Evolutionary conservation across 1,140 invertebrate genomes (phyloP).

Genomic region (Drosophila kepulauana): DNA sequence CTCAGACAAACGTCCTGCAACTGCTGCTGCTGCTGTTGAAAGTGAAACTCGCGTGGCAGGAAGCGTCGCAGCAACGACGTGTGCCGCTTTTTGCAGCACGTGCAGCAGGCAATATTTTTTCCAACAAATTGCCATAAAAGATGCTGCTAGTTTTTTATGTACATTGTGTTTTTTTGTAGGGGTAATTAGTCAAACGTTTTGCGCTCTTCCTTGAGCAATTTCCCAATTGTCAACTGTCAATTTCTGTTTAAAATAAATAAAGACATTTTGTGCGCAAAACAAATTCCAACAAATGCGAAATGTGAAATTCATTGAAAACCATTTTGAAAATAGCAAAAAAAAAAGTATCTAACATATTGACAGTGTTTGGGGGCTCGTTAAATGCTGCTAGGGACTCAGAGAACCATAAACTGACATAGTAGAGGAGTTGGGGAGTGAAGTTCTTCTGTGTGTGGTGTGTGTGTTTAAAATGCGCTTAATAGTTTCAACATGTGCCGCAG

Average conservation of each 20-base stretch:
- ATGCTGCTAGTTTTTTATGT: not conserved
- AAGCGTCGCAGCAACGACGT: conserved; percentile 30
- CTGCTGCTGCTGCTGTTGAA: conserved; percentile 57
- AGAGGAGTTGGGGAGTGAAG: conserved; percentile 17
- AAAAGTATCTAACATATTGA: not conserved
- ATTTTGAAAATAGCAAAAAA: not conserved
- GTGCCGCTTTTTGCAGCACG: conserved; percentile 22
- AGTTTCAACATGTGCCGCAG: conserved; percentile 61
- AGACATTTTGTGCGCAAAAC: conserved; percentile 48
- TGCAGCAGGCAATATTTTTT: conserved; percentile 5
- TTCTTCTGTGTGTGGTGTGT: not conserved
- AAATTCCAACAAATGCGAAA: conserved; percentile 6
- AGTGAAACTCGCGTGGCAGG: conserved; percentile 74
- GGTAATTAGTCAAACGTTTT: conserved; percentile 19
- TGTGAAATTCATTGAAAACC: conserved; percentile 8
- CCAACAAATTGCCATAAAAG: conserved; percentile 3
- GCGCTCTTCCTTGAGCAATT: conserved; percentile 36
- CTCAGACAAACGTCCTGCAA: conserved; percentile 25
- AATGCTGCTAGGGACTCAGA: conserved; percentile 5
- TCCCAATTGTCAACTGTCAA: conserved; percentile 11
- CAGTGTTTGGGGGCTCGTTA: conserved; percentile 33
- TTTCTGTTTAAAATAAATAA: conserved; percentile 46
- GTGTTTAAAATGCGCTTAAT: conserved; percentile 56
- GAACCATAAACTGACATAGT: conserved; percentile 55
- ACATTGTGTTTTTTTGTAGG: not conserved